These are phyloP conservation scores for Phylloscopus trochilus DNA, from an alignment of 2,113 vertebrate genomes.

Conservation along the genomic window DNA sequence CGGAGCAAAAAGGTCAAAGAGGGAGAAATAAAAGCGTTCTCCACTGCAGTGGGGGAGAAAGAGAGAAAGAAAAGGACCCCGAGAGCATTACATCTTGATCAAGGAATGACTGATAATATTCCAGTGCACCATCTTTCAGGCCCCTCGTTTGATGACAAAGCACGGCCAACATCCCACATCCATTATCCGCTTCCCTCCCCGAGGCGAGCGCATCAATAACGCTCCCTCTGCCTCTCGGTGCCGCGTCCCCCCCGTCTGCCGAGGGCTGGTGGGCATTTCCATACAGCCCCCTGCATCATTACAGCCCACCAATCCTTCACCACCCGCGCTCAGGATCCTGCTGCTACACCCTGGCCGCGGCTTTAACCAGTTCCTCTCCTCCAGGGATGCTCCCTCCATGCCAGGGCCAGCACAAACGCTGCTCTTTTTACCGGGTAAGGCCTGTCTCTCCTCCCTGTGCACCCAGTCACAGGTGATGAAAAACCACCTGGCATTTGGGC, in stretches of 20 bases:
- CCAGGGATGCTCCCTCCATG: neutral
- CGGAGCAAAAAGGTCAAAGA: neutral
- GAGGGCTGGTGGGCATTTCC: constrained; percentile 74
- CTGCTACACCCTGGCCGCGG: neutral
- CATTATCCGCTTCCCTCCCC: constrained; percentile 89
- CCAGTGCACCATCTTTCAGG: constrained; percentile 91
- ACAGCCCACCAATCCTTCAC: constrained; percentile 74
- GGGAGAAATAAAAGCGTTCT: neutral
- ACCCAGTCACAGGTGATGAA: no score
- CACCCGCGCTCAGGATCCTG: constrained; percentile 34
- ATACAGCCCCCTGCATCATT: constrained; percentile 72
- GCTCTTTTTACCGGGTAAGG: fast-evolving
- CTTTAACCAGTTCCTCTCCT: constrained; percentile 65
- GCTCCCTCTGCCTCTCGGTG: constrained; percentile 68
- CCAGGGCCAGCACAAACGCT: fast-evolving
- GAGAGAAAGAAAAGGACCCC: constrained; percentile 37
- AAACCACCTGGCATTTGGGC: neutral
- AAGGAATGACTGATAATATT: constrained; percentile 98
- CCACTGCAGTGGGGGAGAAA: neutral
- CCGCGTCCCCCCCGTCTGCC: constrained; percentile 42
- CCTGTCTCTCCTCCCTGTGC: neutral
- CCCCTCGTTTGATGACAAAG: constrained; percentile 95
- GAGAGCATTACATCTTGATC: constrained; percentile 92
- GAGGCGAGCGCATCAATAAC: constrained; percentile 97
- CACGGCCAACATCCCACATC: constrained; percentile 84